phyloP scores from a whole-genome alignment of 2,888 invertebrate species.

The Carabus problematicus region DNA sequence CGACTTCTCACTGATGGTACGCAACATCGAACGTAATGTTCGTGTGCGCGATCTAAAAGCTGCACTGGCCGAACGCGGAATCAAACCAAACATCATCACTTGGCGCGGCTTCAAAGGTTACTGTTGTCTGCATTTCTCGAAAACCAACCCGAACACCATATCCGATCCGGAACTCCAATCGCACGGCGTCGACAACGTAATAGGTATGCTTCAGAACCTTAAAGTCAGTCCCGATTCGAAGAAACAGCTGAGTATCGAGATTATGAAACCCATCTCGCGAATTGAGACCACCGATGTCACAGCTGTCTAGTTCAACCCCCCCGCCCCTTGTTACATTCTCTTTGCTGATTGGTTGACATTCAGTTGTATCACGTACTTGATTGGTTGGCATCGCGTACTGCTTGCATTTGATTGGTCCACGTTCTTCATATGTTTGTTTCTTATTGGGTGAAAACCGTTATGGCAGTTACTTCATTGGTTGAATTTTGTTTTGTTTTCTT shows the following conservation, averaged over 20 bases:
- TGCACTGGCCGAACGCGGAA: constrained; percentile 74
- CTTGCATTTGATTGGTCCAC: too few species aligned
- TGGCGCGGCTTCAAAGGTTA: constrained; percentile 64
- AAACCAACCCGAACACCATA: constrained; percentile 61
- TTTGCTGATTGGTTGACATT: not conserved
- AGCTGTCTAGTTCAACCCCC: constrained; percentile 55
- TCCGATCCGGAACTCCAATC: constrained; percentile 48
- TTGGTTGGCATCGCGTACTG: not conserved
- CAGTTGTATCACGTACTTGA: not conserved
- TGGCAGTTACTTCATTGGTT: too few species aligned
- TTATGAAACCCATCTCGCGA: constrained; percentile 62
- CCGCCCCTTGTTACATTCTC: not conserved
- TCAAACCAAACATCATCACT: constrained; percentile 77
- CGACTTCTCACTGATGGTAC: constrained; percentile 69
- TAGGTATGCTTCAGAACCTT: constrained; percentile 60
- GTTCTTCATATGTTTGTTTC: too few species aligned
- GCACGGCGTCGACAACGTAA: constrained; percentile 60
- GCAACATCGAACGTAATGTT: constrained; percentile 75
- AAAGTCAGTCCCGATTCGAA: constrained; percentile 56
- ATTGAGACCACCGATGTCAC: constrained; percentile 63
- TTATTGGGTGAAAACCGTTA: too few species aligned
- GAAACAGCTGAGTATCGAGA: constrained; percentile 57
- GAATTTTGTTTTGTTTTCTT: too few species aligned
- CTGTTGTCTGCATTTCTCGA: constrained; percentile 75
- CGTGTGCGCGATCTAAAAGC: constrained; percentile 78